A percentile compares a stretch with the other conserved stretches of the same genome.
These are phyloP conservation scores for Atherinosoma microstoma DNA, from an alignment of 2,797 vertebrate species.

Conservation along the genomic window DNA sequence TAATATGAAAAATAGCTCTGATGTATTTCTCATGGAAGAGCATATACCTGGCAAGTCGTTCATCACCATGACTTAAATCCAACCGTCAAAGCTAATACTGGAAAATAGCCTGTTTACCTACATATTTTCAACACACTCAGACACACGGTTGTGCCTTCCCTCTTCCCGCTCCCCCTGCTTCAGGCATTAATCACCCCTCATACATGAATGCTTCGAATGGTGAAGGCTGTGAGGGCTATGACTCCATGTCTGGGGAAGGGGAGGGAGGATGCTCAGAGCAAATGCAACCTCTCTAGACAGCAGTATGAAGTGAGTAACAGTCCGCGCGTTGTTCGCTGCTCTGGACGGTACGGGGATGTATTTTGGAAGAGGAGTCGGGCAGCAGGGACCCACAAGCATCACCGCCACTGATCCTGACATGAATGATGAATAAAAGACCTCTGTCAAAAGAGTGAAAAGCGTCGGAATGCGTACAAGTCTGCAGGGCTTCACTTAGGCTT, in stretches of 20 bases:
- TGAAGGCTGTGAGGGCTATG: slow-evolving; percentile 55
- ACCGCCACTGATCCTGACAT: slow-evolving; percentile 66
- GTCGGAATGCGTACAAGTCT: slow-evolving; percentile 75
- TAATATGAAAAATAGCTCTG: background rate
- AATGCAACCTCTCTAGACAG: slow-evolving; percentile 54
- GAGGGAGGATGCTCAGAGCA: slow-evolving; percentile 74
- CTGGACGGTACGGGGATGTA: slow-evolving; percentile 61
- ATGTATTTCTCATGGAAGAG: background rate
- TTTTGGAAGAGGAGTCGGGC: slow-evolving; percentile 53
- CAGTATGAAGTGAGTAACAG: slow-evolving; percentile 48
- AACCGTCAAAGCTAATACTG: background rate
- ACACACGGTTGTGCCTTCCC: background rate
- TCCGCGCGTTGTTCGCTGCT: slow-evolving; percentile 57
- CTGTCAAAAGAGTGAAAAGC: slow-evolving; percentile 55
- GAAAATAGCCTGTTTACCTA: background rate
- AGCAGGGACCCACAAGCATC: slow-evolving; percentile 59
- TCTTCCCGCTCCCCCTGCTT: slow-evolving; percentile 1
- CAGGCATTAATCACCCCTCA: slow-evolving; percentile 62
- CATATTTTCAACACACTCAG: background rate
- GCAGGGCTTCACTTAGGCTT: slow-evolving; percentile 45
- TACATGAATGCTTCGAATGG: slow-evolving; percentile 32
- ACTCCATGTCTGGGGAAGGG: slow-evolving; percentile 67
- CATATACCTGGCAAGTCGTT: background rate
- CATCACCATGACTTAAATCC: background rate
- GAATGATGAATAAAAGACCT: slow-evolving; percentile 73